Conservation (phyloP, 2,888 invertebrate species). For the Ichneumoninae sp. region DNA sequence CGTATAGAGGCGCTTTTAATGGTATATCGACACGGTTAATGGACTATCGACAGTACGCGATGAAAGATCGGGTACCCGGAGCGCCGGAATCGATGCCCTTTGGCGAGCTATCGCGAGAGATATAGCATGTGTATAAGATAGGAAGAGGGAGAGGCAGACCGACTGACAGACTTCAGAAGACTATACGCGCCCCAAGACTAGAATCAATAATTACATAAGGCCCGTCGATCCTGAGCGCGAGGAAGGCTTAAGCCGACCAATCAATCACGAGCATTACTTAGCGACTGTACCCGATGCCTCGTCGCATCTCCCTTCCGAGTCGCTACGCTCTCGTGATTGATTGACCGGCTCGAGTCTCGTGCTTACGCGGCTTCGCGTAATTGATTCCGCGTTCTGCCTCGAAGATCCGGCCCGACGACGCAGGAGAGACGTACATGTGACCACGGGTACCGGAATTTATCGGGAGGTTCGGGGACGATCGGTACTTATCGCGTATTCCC, state of each 20-base stretch:
- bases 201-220: slow-evolving; percentile 72
- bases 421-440: slow-evolving; percentile 40
- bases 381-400: slow-evolving; percentile 69
- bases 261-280: slow-evolving; percentile 71
- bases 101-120: slow-evolving; percentile 29
- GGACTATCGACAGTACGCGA: slow-evolving; percentile 63
- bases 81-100: slow-evolving; percentile 51
- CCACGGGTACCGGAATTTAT: slow-evolving; percentile 27
- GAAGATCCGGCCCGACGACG: slow-evolving; percentile 49
- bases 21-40: slow-evolving; percentile 54
- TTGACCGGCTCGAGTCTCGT: slow-evolving; percentile 69
- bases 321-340: slow-evolving; percentile 68
- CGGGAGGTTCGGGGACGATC: slow-evolving; percentile 28
- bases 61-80: slow-evolving; percentile 54
- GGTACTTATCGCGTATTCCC: slow-evolving; percentile 25
- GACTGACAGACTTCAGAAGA: slow-evolving; percentile 29
- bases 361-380: slow-evolving; percentile 68
- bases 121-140: slow-evolving; percentile 7
- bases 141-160: slow-evolving; percentile 18
- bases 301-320: slow-evolving; percentile 54
- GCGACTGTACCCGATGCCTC: slow-evolving; percentile 54
- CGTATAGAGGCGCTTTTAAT: slow-evolving; percentile 32
- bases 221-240: slow-evolving; percentile 60
- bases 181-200: slow-evolving; percentile 53
- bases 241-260: slow-evolving; percentile 65